These are phyloP conservation scores for Balanococcus diminutus DNA, from an alignment of 2,888 invertebrate species.

Conservation along the genomic window DNA sequence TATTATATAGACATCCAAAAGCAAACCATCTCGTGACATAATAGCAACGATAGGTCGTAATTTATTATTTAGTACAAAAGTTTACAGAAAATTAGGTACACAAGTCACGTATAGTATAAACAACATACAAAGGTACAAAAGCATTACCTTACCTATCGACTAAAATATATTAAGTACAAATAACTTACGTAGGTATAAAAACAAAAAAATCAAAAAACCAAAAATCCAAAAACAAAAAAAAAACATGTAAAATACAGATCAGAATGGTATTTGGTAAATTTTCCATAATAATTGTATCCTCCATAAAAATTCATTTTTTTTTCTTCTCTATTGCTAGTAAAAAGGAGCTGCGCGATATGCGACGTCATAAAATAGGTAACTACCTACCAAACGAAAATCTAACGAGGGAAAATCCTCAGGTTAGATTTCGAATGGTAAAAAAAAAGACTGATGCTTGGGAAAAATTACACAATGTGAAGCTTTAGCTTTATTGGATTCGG, in stretches of 20 bases:
- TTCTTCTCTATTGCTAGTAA: background rate
- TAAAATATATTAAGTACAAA: slow-evolving; percentile 14
- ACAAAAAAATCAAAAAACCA: background rate
- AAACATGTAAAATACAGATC: background rate
- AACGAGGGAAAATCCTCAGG: background rate
- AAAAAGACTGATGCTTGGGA: background rate
- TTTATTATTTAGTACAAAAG: slow-evolving; percentile 50
- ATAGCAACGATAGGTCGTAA: slow-evolving; percentile 9
- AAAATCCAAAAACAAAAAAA: background rate
- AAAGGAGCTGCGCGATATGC: background rate
- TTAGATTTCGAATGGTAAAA: background rate
- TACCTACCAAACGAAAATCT: background rate
- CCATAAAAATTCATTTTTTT: background rate
- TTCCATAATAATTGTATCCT: background rate
- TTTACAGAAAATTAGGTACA: slow-evolving; percentile 47
- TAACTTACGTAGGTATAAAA: slow-evolving; percentile 15
- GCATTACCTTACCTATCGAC: slow-evolving; percentile 47
- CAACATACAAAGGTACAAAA: slow-evolving; percentile 54
- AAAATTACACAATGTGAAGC: background rate
- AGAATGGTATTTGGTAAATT: background rate
- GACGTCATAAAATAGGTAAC: background rate
- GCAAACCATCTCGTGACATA: background rate
- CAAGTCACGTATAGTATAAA: slow-evolving; percentile 51
- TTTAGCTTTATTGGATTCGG: background rate
- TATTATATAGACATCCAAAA: slow-evolving; percentile 16